Evolutionary conservation across 2,797 vertebrate species (phyloP).

Genomic region (Crax fasciolata): DNA sequence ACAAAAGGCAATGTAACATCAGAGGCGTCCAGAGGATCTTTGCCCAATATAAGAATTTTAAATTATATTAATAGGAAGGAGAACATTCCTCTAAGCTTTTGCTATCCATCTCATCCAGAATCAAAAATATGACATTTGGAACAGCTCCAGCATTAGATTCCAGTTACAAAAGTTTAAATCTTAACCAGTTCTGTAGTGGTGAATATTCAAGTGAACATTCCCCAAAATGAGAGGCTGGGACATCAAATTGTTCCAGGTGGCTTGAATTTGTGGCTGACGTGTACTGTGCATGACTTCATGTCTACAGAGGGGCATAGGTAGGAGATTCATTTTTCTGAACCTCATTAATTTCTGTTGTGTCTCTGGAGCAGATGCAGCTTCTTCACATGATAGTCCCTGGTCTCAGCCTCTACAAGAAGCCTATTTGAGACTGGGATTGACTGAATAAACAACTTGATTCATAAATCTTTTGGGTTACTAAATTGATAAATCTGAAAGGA

Average conservation of each 20-base stretch:
- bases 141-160: neutral
- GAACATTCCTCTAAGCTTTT: neutral
- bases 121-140: neutral
- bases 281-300: neutral
- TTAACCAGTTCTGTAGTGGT: neutral
- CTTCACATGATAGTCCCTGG: neutral
- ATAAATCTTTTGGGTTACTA: neutral
- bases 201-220: neutral
- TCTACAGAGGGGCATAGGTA: neutral
- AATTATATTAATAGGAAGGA: neutral
- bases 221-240: neutral
- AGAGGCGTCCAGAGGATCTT: rapidly evolving
- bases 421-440: neutral
- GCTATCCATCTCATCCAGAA: neutral
- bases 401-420: neutral
- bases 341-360: neutral
- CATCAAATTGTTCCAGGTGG: neutral
- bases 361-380: neutral
- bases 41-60: neutral
- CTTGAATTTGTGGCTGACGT: neutral
- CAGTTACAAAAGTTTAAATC: neutral
- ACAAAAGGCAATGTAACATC: neutral
- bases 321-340: neutral
- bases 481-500: neutral
- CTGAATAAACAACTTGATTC: neutral